These are phyloP conservation scores for Cyanocitta stelleri DNA, from an alignment of 2,113 vertebrate species.

Conservation along the genomic window DNA sequence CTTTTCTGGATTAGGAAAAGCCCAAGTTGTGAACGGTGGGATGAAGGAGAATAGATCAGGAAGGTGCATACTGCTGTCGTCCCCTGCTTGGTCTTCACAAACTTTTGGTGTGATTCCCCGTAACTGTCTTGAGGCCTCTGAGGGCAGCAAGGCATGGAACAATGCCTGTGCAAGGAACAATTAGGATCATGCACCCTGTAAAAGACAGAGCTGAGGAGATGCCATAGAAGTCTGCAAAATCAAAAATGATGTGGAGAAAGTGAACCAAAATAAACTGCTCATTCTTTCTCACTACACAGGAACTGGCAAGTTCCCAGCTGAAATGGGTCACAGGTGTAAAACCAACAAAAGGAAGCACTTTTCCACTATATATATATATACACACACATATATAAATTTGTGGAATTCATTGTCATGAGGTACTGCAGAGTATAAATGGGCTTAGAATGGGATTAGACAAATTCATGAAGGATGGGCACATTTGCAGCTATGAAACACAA, in stretches of 20 bases:
- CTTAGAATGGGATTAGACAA: constrained; percentile 20
- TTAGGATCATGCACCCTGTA: not conserved
- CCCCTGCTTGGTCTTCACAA: not conserved
- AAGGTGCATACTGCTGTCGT: not conserved
- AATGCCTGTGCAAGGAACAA: not conserved
- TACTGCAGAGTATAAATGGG: not conserved
- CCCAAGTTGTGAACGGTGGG: not conserved
- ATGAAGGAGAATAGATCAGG: not conserved
- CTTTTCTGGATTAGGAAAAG: not conserved
- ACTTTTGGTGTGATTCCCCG: not conserved
- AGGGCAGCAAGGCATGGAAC: not conserved
- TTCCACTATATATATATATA: not conserved
- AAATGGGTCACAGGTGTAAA: constrained; percentile 39
- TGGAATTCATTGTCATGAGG: not conserved
- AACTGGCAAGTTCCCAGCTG: constrained; percentile 5
- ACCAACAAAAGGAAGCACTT: constrained; percentile 20
- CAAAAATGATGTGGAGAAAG: not conserved
- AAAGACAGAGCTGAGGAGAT: not conserved
- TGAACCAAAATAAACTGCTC: not conserved
- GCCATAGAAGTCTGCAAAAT: not conserved
- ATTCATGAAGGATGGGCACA: not conserved
- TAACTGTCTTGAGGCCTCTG: not conserved
- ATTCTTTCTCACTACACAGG: not conserved
- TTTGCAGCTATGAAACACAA: not conserved
- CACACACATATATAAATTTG: not conserved